A percentile compares a stretch with the other conserved stretches of the same genome.
These are phyloP conservation scores for Drepana arcuata DNA, from an alignment of 1,140 invertebrate species.

Conservation along the genomic window DNA sequence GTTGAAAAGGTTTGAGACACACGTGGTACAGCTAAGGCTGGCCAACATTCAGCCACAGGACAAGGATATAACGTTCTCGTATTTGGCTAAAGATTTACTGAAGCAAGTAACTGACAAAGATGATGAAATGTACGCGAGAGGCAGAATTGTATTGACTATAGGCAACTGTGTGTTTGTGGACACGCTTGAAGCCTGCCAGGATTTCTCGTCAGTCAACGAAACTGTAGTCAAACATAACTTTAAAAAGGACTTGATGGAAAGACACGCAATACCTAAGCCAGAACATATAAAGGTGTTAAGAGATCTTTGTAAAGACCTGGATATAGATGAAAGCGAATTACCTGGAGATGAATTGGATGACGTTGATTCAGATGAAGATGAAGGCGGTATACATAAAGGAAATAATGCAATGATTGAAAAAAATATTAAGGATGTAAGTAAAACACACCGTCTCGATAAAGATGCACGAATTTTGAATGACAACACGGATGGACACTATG, in stretches of 20 bases:
- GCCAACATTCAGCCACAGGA: slow-evolving; percentile 52
- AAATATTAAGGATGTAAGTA: too few species aligned
- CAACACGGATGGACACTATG: too few species aligned
- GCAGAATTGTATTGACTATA: slow-evolving; percentile 34
- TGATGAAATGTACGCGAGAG: slow-evolving; percentile 33
- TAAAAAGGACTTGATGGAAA: slow-evolving; percentile 34
- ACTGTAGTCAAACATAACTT: slow-evolving; percentile 41
- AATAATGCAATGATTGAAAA: too few species aligned
- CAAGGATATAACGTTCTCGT: slow-evolving; percentile 49
- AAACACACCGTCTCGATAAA: too few species aligned
- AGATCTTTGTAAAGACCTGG: slow-evolving; percentile 23
- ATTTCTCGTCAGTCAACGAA: slow-evolving; percentile 36
- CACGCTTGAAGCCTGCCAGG: slow-evolving; percentile 46
- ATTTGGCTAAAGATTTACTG: slow-evolving; percentile 28
- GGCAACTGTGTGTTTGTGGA: slow-evolving; percentile 55
- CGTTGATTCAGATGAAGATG: too few species aligned
- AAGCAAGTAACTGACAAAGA: slow-evolving; percentile 36
- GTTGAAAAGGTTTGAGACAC: slow-evolving; percentile 36
- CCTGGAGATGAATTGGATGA: too few species aligned
- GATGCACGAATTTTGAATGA: too few species aligned
- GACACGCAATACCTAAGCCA: slow-evolving; percentile 32
- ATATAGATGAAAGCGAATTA: too few species aligned
- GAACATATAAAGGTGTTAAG: slow-evolving; percentile 37
- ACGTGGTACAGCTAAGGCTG: slow-evolving; percentile 40
- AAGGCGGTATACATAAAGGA: too few species aligned